Evolutionary conservation across 64 coral and sea anemone species (phyloP).

Genomic region (Platygyra sinensis): DNA sequence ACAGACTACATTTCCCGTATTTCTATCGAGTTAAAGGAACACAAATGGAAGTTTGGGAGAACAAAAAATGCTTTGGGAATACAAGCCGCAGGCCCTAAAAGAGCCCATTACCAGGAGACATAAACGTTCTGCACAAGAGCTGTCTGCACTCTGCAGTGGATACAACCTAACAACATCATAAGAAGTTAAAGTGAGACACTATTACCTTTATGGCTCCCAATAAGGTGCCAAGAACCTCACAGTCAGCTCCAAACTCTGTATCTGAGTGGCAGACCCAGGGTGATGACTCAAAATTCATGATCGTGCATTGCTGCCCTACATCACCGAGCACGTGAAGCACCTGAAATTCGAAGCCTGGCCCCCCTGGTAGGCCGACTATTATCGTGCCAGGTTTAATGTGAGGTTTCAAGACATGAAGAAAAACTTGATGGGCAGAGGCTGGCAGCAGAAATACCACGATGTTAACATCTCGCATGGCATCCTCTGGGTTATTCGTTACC

Average conservation of each 20-base stretch:
- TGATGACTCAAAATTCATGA: conserved; percentile 35
- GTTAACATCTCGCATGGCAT: conserved; percentile 41
- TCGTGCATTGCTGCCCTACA: neutral
- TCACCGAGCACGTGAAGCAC: neutral
- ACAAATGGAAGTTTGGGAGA: too few species aligned
- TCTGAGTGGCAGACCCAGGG: conserved; percentile 27
- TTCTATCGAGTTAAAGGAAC: too few species aligned
- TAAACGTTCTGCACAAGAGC: too few species aligned
- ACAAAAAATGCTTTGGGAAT: too few species aligned
- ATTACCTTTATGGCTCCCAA: neutral
- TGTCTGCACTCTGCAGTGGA: too few species aligned
- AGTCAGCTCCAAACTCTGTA: conserved; percentile 27
- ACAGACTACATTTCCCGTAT: too few species aligned
- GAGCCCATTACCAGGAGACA: too few species aligned
- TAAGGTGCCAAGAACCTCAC: neutral
- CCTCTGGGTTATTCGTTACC: conserved; percentile 4
- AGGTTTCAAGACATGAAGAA: neutral
- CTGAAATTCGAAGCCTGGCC: conserved; percentile 32
- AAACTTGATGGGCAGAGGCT: conserved; percentile 24
- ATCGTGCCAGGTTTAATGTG: conserved; percentile 19
- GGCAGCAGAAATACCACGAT: conserved; percentile 43
- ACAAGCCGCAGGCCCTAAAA: too few species aligned
- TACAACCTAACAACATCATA: too few species aligned
- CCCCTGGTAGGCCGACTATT: conserved; percentile 41
- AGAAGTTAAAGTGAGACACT: neutral